phyloP scores from a whole-genome alignment of 1,140 invertebrate genomes.

The Ceratosolen solmsi region DNA sequence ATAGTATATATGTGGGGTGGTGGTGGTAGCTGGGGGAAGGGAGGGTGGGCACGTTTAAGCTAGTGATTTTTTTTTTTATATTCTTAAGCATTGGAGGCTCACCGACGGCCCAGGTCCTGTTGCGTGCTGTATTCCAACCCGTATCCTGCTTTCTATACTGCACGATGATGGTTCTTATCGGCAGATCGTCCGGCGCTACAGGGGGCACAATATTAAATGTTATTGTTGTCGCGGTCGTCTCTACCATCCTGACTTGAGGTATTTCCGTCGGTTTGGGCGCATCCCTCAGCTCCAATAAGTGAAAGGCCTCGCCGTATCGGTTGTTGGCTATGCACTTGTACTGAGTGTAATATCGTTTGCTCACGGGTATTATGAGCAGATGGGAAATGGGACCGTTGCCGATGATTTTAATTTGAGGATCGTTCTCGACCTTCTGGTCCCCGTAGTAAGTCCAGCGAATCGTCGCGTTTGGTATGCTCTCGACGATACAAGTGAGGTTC shows the following conservation, averaged over 20 bases:
- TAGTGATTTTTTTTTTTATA: too few relatives aligned
- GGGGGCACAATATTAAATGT: slow-evolving; percentile 85
- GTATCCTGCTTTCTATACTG: slow-evolving; percentile 81
- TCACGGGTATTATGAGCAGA: slow-evolving; percentile 79
- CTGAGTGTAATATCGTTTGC: slow-evolving; percentile 79
- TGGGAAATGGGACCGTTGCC: slow-evolving; percentile 81
- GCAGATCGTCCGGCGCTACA: slow-evolving; percentile 81
- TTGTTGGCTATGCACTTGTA: slow-evolving; percentile 91
- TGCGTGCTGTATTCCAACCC: slow-evolving; percentile 79
- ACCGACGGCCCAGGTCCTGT: slow-evolving; percentile 85
- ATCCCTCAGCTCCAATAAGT: slow-evolving; percentile 81
- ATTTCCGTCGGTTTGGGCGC: slow-evolving; percentile 77
- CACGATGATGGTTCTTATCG: slow-evolving; percentile 80
- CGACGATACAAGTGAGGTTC: slow-evolving; percentile 91
- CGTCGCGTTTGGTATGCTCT: slow-evolving; percentile 93
- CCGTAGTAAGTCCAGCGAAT: slow-evolving; percentile 83
- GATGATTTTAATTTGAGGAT: slow-evolving; percentile 75
- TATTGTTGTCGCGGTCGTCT: slow-evolving; percentile 87
- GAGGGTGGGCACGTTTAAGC: too few relatives aligned
- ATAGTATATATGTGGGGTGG: too few relatives aligned
- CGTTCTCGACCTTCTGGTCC: slow-evolving; percentile 73
- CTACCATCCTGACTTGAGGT: slow-evolving; percentile 76
- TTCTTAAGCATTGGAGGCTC: slow-evolving; percentile 57
- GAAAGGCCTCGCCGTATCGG: slow-evolving; percentile 79
- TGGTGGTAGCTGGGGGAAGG: too few relatives aligned